A percentile compares a stretch with the other conserved stretches of the same genome.
Evolutionary conservation across 37 sponge, comb jelly and placozoan species (phyloP).

Genomic region (Diacarnus erythraeanus): DNA sequence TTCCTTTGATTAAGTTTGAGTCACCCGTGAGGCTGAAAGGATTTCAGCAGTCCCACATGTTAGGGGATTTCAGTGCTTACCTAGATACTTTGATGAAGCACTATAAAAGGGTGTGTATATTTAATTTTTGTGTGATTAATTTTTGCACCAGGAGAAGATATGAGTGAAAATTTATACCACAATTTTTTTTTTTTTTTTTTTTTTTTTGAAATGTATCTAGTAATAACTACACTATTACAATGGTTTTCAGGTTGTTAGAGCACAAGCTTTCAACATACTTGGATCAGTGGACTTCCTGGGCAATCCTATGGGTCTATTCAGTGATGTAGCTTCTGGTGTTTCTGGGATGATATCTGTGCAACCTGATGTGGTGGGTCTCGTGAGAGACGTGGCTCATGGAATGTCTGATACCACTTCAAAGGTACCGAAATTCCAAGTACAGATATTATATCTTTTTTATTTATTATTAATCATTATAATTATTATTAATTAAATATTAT

Average conservation of each 20-base stretch:
- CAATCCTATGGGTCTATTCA: constrained; percentile 88
- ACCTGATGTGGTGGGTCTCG: constrained; percentile 81
- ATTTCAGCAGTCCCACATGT: constrained; percentile 43
- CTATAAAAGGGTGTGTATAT: constrained; percentile 55
- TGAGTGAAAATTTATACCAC: neutral
- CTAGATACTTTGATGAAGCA: constrained; percentile 44
- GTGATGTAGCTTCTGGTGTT: constrained; percentile 85
- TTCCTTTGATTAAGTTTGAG: constrained; percentile 77
- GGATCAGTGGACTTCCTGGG: constrained; percentile 91
- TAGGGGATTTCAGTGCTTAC: constrained; percentile 28
- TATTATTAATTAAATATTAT: neutral
- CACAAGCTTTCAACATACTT: constrained; percentile 77
- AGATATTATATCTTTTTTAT: neutral
- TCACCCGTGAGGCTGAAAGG: constrained; percentile 57
- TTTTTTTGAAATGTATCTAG: too few relatives aligned
- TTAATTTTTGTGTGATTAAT: neutral
- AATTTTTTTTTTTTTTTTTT: neutral
- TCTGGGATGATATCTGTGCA: constrained; percentile 61
- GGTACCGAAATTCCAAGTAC: constrained; percentile 26
- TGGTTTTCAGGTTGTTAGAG: constrained; percentile 29
- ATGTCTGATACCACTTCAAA: constrained; percentile 90
- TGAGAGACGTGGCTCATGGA: constrained; percentile 90
- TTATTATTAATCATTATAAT: neutral
- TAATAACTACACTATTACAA: too few relatives aligned
- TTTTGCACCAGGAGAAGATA: too few relatives aligned